Evolutionary conservation across 1,140 invertebrate species (phyloP).

Genomic region (Hermatobates lingyangjiaoensis): DNA sequence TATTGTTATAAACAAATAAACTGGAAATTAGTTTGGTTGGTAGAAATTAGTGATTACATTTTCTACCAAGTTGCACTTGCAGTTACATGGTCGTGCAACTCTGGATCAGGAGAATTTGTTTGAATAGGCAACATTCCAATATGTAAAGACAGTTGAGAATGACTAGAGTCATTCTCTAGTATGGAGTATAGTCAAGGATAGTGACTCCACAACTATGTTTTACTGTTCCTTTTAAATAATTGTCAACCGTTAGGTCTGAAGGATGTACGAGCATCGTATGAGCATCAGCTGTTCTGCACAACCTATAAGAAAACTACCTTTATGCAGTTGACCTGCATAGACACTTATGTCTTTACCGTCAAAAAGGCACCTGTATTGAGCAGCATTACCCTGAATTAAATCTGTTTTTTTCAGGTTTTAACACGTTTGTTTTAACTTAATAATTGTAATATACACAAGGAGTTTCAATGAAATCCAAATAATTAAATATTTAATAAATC

Average conservation of each 20-base stretch:
- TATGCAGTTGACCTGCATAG: background rate
- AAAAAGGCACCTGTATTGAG: background rate
- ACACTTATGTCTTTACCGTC: background rate
- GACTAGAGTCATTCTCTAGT: conserved; percentile 1
- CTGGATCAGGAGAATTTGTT: background rate
- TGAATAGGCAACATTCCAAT: conserved; percentile 1
- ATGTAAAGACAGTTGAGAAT: conserved; percentile 1
- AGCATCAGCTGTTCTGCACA: background rate
- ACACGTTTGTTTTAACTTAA: background rate
- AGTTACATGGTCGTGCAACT: background rate
- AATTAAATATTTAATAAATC: conserved; percentile 3
- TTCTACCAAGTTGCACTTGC: background rate
- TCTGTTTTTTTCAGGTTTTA: background rate
- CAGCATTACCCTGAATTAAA: background rate
- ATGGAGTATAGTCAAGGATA: conserved; percentile 1
- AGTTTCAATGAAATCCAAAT: background rate
- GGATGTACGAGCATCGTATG: background rate
- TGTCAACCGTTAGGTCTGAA: background rate
- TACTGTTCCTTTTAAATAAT: background rate
- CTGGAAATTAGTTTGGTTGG: no score
- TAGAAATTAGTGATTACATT: background rate
- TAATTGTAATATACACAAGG: background rate
- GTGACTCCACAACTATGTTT: background rate
- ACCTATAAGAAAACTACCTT: no score
- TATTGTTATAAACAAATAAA: background rate